Percentiles rank a stretch among this genome's conserved stretches.
These are phyloP conservation scores for Drosophila mayri DNA, from an alignment of 1,140 invertebrate genomes.

Conservation along the genomic window DNA sequence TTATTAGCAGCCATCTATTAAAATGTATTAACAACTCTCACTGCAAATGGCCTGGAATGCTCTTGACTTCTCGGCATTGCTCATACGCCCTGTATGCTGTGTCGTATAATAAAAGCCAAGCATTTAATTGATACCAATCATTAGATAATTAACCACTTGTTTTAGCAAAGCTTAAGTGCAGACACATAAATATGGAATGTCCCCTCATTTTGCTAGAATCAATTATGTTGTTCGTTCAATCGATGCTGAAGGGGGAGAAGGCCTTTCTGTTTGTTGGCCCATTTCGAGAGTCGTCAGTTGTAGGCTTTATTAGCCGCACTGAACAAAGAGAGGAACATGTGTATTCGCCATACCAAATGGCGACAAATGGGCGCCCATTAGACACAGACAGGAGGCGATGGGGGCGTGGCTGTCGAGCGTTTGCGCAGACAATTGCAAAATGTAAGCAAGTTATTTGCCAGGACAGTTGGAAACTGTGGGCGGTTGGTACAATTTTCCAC, in stretches of 20 bases:
- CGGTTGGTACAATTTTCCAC: slow-evolving; percentile 5
- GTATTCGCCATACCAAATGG: slow-evolving; percentile 44
- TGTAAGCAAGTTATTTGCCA: slow-evolving; percentile 41
- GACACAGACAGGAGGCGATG: slow-evolving; percentile 16
- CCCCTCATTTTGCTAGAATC: slow-evolving; percentile 21
- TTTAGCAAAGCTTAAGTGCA: slow-evolving; percentile 41
- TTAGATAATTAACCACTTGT: slow-evolving; percentile 41
- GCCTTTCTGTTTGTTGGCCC: slow-evolving; percentile 5
- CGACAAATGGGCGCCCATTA: slow-evolving; percentile 50
- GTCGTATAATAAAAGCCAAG: slow-evolving; percentile 1
- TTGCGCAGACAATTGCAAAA: slow-evolving; percentile 50
- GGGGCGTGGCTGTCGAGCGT: slow-evolving; percentile 19
- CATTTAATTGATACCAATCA: slow-evolving; percentile 19
- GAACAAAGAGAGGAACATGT: slow-evolving; percentile 37
- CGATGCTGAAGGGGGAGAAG: neutral
- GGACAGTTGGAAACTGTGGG: slow-evolving; percentile 11
- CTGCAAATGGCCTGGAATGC: neutral
- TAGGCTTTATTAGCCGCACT: slow-evolving; percentile 47
- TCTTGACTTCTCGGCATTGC: neutral
- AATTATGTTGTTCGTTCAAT: slow-evolving; percentile 38
- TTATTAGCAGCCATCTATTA: neutral
- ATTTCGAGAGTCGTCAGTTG: slow-evolving; percentile 20
- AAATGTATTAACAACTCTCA: too few relatives aligned
- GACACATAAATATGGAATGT: slow-evolving; percentile 16
- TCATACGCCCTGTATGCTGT: slow-evolving; percentile 14